Evolutionary conservation across 2,113 vertebrate species (phyloP).

Genomic region (Scopus umbretta): DNA sequence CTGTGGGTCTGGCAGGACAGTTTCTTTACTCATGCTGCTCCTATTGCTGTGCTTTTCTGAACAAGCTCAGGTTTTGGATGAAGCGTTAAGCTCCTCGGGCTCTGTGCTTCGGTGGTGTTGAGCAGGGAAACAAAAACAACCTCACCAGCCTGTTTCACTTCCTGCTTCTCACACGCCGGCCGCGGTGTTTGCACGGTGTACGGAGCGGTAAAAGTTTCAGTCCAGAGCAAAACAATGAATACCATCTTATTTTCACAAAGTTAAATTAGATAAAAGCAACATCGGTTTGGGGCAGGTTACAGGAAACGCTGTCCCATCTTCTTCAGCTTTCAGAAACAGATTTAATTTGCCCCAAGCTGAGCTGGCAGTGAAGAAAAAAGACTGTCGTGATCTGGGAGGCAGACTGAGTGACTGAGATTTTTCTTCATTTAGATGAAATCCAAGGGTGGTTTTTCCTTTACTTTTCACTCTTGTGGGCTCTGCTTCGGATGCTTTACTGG

Average conservation of each 20-base stretch:
- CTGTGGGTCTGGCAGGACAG: not conserved
- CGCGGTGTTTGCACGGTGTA: fast-evolving
- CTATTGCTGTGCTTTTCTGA: not conserved
- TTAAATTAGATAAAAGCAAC: not conserved
- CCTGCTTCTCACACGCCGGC: slow-evolving; percentile 18
- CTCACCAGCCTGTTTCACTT: slow-evolving; percentile 37
- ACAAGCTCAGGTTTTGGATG: not conserved
- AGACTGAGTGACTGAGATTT: not conserved
- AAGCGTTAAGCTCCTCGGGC: not conserved
- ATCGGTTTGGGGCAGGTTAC: not conserved
- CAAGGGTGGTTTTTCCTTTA: slow-evolving; percentile 11
- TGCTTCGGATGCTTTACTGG: slow-evolving; percentile 21
- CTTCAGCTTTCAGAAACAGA: not conserved
- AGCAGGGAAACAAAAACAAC: not conserved
- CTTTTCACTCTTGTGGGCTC: slow-evolving; percentile 14
- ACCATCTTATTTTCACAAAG: not conserved
- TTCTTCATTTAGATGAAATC: slow-evolving; percentile 23
- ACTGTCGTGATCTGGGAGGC: not conserved
- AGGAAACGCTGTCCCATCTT: not conserved
- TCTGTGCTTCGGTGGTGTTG: not conserved
- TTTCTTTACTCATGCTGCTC: not conserved
- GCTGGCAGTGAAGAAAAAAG: not conserved
- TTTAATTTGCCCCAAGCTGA: not conserved
- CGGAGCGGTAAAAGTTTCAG: not conserved
- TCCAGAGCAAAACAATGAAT: not conserved